phyloP scores from a whole-genome alignment of 2,113 vertebrate genomes.

The Polyodon spathula region DNA sequence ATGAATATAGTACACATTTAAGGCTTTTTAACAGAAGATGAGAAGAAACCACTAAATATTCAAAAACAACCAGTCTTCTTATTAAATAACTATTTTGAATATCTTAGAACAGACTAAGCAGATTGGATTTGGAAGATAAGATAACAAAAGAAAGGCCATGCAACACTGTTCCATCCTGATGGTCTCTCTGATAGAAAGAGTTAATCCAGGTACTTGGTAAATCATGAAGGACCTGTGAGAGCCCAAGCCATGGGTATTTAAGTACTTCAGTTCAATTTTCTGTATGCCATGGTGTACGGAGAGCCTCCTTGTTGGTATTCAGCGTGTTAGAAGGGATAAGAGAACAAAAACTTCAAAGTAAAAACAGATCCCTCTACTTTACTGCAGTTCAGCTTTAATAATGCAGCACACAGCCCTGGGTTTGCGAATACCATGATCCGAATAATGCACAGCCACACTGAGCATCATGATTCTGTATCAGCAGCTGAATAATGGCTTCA shows the following conservation, averaged over 20 bases:
- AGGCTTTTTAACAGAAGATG: no score
- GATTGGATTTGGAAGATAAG: no score
- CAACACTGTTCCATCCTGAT: background rate
- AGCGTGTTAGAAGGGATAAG: background rate
- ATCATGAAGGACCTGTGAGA: background rate
- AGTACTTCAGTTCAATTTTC: background rate
- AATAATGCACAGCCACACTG: background rate
- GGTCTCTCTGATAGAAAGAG: background rate
- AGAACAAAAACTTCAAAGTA: constrained; percentile 1
- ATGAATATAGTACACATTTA: no score
- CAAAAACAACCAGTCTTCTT: no score
- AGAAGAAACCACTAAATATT: no score
- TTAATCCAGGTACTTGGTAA: background rate
- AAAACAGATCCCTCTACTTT: background rate
- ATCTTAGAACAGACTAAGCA: no score
- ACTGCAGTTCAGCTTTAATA: background rate
- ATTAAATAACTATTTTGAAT: no score
- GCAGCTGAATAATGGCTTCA: no score
- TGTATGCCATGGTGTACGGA: background rate
- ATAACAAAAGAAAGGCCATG: background rate
- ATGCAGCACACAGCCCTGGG: background rate
- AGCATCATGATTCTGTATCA: no score
- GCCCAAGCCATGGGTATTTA: background rate
- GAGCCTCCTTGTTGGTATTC: background rate
- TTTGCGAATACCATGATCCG: background rate